phyloP scores from a whole-genome alignment of 2,888 invertebrate species.

The Hipparchia sbordonii region DNA sequence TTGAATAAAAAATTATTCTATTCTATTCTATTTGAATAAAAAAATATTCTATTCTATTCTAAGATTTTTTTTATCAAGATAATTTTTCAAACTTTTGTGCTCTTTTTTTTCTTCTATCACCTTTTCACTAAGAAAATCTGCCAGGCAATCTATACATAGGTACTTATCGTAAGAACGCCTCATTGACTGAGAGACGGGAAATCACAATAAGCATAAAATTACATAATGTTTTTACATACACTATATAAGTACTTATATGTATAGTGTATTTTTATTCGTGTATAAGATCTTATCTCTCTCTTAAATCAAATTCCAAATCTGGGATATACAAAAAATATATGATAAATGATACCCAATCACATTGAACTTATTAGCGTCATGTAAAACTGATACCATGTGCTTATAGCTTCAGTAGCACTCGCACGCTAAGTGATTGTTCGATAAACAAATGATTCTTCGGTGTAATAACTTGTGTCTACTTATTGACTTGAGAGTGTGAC shows the following conservation, averaged over 20 bases:
- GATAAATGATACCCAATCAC: not conserved
- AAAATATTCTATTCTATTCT: no score
- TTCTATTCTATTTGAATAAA: no score
- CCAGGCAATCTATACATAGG: no score
- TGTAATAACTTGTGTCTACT: conserved; percentile 43
- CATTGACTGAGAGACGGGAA: no score
- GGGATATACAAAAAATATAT: no score
- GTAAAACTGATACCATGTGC: conserved; percentile 29
- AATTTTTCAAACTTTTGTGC: not conserved
- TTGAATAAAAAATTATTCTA: not conserved
- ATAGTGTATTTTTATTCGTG: no score
- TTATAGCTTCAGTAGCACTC: conserved; percentile 37
- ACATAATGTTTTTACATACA: no score
- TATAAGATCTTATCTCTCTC: not conserved
- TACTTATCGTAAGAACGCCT: no score
- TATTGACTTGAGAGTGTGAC: conserved; percentile 30
- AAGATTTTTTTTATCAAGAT: not conserved
- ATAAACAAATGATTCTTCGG: conserved; percentile 43
- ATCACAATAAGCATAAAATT: no score
- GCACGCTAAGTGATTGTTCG: conserved; percentile 49
- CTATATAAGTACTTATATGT: no score
- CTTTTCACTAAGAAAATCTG: no score
- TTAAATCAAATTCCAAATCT: not conserved
- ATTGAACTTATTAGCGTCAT: conserved; percentile 14
- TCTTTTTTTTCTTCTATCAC: no score